These are phyloP conservation scores for Bombus waltoni DNA, from an alignment of 1,140 invertebrate genomes.

Conservation along the genomic window DNA sequence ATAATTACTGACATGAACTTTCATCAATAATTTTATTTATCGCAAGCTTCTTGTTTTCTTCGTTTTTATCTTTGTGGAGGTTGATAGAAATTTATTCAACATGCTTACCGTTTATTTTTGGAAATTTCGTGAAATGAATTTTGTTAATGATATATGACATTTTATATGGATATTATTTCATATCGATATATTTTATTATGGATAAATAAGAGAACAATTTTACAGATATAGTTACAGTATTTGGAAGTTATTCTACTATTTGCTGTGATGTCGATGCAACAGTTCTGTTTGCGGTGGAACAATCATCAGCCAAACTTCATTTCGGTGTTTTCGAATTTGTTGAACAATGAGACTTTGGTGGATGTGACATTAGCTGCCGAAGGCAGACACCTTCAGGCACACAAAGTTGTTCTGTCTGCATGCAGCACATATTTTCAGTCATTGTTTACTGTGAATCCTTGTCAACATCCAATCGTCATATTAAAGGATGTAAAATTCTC, in stretches of 20 bases:
- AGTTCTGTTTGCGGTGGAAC: slow-evolving; percentile 94
- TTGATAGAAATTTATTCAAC: background rate
- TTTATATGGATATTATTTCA: no score
- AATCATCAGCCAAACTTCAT: slow-evolving; percentile 95
- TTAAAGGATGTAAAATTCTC: slow-evolving; percentile 93
- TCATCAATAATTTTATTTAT: background rate
- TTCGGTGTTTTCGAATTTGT: slow-evolving; percentile 90
- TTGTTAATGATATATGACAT: background rate
- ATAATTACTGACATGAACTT: background rate
- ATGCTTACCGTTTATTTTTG: background rate
- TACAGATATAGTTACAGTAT: slow-evolving; percentile 29
- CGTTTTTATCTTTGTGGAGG: background rate
- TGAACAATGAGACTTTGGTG: slow-evolving; percentile 91
- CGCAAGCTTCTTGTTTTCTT: background rate
- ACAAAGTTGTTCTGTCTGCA: slow-evolving; percentile 93
- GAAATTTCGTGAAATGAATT: background rate
- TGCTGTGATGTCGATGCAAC: slow-evolving; percentile 88
- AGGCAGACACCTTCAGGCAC: slow-evolving; percentile 91
- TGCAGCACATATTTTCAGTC: slow-evolving; percentile 94
- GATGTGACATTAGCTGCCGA: slow-evolving; percentile 94
- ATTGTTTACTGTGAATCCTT: slow-evolving; percentile 92
- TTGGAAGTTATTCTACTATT: background rate
- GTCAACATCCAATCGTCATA: slow-evolving; percentile 95
- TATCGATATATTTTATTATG: background rate
- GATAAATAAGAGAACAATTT: background rate